Conservation (phyloP, 2,888 invertebrate species). For the Entomobrya multifasciata region DNA sequence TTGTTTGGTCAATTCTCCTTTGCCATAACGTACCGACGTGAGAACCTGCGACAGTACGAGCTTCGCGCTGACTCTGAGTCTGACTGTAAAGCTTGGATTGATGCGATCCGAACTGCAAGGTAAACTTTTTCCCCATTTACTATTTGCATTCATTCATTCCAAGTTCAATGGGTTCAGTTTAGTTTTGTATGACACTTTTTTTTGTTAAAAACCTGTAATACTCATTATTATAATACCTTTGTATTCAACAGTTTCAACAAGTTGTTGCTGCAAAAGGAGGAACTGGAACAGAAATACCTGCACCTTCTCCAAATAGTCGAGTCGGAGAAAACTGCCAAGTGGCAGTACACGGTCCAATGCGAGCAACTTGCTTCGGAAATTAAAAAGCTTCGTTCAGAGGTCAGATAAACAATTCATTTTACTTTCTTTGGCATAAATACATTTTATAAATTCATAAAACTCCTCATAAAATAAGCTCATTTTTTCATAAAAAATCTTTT, state of each 20-base stretch:
- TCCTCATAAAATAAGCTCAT: background rate
- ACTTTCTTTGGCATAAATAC: no score
- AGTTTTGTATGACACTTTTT: no score
- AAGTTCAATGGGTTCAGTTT: no score
- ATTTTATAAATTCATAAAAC: background rate
- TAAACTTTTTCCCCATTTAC: no score
- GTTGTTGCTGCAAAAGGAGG: constrained; percentile 92
- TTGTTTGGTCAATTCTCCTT: constrained; percentile 88
- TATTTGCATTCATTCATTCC: no score
- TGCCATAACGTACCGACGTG: constrained; percentile 91
- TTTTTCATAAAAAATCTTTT: constrained; percentile 1
- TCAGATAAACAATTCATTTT: constrained; percentile 80
- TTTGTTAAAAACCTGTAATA: background rate
- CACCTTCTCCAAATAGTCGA: constrained; percentile 93
- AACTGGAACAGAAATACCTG: constrained; percentile 94
- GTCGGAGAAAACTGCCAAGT: constrained; percentile 94
- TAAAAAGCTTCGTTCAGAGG: constrained; percentile 93
- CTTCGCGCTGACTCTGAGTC: constrained; percentile 91
- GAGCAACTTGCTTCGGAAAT: constrained; percentile 94
- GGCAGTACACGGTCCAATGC: constrained; percentile 96
- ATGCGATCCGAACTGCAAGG: constrained; percentile 93
- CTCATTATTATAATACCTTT: background rate
- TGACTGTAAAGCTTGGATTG: constrained; percentile 94
- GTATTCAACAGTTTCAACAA: constrained; percentile 89
- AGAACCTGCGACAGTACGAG: constrained; percentile 93